Evolutionary conservation across 2,888 invertebrate species (phyloP), one percentile per base, ranked within the genome.

Genomic region (Neocrepidodera transversa): DNA sequence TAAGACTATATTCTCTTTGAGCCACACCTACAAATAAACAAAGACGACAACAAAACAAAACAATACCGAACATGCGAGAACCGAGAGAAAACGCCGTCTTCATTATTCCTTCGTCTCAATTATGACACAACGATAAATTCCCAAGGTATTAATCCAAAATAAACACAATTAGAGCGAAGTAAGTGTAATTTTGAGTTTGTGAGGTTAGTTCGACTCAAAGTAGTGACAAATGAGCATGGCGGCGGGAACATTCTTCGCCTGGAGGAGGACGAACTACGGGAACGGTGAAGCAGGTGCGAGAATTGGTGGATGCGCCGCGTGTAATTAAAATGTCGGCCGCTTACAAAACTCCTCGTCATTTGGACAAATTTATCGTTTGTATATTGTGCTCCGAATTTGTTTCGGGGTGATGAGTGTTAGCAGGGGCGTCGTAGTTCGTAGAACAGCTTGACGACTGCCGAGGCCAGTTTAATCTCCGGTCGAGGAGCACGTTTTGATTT

Each of bases 281-380:
- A 16, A 45, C 45, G 45, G 18, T 67, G 70, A 68, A 69, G 65
- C 71, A 72, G 74, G 71, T 74, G 73, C 67, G 65, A 68, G 68
- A 68, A 35, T 63, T 63, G 66, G 48, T 62, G 54, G 67, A 67
- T 69, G 71, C 73, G 73, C 68, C 65, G 66, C 64, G 68, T 69
- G 77, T 78, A 79, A 79, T 79, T 78, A 79, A 79, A 79, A 78
- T 76, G 78, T 79, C 78, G 75, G 69, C 71, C 67, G 74, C 73
- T 42, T 43, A 35, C 57, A 61, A 71, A 73, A 72, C 71, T 74
- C 72, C 73, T 76, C 73, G 75, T 75, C 75, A 75, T 73, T 73
- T 72, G 70, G 74, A 76, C 72, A 73, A 78, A 78, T 77, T 77
- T 77, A 77, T 77, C 67, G 76, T 74, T 71, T 69, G 71, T 74